These are phyloP conservation scores for Drosophila simulans DNA, from an alignment of 1,140 invertebrate species.

Conservation along the genomic window DNA sequence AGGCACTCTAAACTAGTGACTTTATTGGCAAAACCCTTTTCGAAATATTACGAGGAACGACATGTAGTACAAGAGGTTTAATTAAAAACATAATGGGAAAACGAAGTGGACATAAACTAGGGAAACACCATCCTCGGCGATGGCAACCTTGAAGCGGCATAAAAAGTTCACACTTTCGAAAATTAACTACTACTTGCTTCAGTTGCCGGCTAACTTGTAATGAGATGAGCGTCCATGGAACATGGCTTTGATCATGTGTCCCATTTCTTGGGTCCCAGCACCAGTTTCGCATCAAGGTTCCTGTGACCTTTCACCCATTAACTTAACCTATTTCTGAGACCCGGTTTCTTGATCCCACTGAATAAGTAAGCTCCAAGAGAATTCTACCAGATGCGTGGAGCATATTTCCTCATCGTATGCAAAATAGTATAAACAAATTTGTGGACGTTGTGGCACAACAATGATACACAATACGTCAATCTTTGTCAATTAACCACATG, in stretches of 20 bases:
- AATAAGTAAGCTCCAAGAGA: background rate
- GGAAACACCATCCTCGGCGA: slow-evolving; percentile 19
- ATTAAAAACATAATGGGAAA: slow-evolving; percentile 51
- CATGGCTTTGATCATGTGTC: background rate
- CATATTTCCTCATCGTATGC: slow-evolving; percentile 78
- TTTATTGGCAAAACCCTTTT: background rate
- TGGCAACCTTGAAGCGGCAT: slow-evolving; percentile 39
- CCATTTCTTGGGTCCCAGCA: slow-evolving; percentile 1
- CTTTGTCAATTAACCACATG: slow-evolving; percentile 80
- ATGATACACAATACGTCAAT: slow-evolving; percentile 78
- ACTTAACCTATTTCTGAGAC: slow-evolving; percentile 20
- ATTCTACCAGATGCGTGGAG: slow-evolving; percentile 44
- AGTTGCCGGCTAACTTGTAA: slow-evolving; percentile 40
- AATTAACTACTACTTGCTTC: slow-evolving; percentile 46
- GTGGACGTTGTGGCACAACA: slow-evolving; percentile 56
- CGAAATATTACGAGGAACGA: slow-evolving; percentile 4
- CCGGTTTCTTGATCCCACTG: slow-evolving; percentile 32
- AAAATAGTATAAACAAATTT: slow-evolving; percentile 70
- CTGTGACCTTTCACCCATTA: slow-evolving; percentile 29
- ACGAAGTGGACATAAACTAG: slow-evolving; percentile 25
- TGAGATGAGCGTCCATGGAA: slow-evolving; percentile 47
- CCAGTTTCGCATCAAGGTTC: slow-evolving; percentile 34
- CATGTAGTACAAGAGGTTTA: slow-evolving; percentile 22
- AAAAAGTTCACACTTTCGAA: slow-evolving; percentile 54
- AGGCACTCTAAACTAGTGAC: background rate